phyloP scores from a whole-genome alignment of 2,113 vertebrate genomes.

The Telmatochromis sp. region DNA sequence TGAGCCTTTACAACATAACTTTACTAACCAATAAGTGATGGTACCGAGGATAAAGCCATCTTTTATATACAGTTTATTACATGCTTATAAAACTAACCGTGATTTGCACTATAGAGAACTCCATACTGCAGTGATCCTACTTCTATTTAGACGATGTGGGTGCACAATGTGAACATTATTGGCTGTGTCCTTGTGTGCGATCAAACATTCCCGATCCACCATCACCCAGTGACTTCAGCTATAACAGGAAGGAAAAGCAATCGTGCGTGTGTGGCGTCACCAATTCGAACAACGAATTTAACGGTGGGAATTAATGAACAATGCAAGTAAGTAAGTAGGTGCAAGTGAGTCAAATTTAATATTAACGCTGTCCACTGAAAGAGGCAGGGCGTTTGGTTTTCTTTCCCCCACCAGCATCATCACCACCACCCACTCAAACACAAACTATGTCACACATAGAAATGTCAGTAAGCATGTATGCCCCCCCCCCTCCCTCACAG shows the following conservation, averaged over 20 bases:
- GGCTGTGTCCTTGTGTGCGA: neutral
- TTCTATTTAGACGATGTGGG: neutral
- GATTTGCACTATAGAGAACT: neutral
- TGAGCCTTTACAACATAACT: neutral
- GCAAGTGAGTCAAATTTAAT: constrained; percentile 69
- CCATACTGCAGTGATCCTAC: neutral
- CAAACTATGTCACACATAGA: constrained; percentile 47
- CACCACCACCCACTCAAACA: constrained; percentile 39
- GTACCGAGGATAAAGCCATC: neutral
- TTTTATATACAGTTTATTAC: neutral
- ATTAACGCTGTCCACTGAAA: constrained; percentile 57
- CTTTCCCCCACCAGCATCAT: constrained; percentile 4
- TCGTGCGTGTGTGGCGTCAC: neutral
- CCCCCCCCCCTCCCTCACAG: constrained; percentile 43
- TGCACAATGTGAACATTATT: neutral
- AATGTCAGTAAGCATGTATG: constrained; percentile 63
- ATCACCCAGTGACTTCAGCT: neutral
- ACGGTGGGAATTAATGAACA: neutral
- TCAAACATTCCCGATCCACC: neutral
- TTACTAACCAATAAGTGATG: neutral
- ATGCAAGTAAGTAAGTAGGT: neutral
- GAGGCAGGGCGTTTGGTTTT: constrained; percentile 49
- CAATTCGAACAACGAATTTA: neutral
- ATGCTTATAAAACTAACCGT: neutral
- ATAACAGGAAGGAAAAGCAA: neutral